Conservation (phyloP, 2,888 invertebrate species). For the Lymantria dispar region DNA sequence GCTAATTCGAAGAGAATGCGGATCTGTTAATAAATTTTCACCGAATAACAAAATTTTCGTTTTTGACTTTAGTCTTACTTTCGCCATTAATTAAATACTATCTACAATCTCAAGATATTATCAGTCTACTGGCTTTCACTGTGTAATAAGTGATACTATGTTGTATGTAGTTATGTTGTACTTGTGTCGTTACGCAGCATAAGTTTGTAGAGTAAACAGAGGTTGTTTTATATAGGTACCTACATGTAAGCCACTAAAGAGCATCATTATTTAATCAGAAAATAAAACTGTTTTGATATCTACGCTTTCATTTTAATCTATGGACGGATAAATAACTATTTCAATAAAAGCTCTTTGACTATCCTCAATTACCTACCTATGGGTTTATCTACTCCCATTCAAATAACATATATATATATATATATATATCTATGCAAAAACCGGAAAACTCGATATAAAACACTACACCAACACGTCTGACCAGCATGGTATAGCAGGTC, state of each 20-base stretch:
- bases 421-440: no score
- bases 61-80: constrained; percentile 8
- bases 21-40: not conserved
- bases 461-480: no score
- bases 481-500: no score
- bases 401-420: no score
- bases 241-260: not conserved
- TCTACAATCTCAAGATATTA: constrained; percentile 11
- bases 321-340: no score
- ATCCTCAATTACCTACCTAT: no score
- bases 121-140: constrained; percentile 24
- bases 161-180: constrained; percentile 4
- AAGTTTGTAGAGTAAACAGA: constrained; percentile 16
- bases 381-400: no score
- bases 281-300: no score
- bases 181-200: constrained; percentile 14
- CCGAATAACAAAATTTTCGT: not conserved
- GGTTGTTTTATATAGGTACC: not conserved
- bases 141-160: constrained; percentile 3
- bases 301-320: no score
- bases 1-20: not conserved
- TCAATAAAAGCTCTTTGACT: no score
- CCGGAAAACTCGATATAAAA: no score
- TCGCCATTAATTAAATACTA: constrained; percentile 17
- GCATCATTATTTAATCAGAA: no score